phyloP scores from a whole-genome alignment of 2,113 vertebrate genomes.

The Oriolus oriolus region DNA sequence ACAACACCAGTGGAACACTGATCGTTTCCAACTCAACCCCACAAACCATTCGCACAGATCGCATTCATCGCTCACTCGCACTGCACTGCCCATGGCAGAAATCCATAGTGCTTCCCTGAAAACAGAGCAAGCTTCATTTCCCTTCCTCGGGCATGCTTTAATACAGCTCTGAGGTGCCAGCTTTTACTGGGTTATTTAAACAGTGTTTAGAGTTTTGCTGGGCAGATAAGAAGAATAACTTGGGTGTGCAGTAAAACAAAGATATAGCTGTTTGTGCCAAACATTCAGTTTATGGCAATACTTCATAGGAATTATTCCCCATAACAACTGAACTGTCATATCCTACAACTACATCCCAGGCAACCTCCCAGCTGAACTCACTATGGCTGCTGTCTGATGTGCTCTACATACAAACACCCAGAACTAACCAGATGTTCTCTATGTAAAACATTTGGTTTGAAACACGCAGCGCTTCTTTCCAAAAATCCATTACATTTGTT shows the following conservation, averaged over 20 bases:
- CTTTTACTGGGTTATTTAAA: constrained; percentile 1
- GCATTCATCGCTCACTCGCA: neutral
- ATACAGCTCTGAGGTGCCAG: neutral
- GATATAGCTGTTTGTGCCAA: constrained; percentile 41
- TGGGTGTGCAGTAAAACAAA: constrained; percentile 38
- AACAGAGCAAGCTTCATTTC: neutral
- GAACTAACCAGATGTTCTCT: constrained; percentile 78
- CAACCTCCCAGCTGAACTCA: constrained; percentile 68
- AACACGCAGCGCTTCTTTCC: constrained; percentile 63
- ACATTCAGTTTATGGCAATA: constrained; percentile 61
- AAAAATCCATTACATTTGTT: constrained; percentile 76
- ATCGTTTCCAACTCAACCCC: neutral
- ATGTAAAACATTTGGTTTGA: constrained; percentile 78
- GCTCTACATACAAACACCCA: constrained; percentile 67
- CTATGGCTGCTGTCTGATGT: constrained; percentile 72
- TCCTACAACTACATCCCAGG: constrained; percentile 72
- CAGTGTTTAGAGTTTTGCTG: neutral
- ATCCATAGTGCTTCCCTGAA: neutral
- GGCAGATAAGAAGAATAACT: constrained; percentile 57
- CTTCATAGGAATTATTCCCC: constrained; percentile 70
- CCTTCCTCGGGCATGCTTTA: neutral
- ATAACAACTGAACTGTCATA: constrained; percentile 69
- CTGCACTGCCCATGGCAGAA: neutral
- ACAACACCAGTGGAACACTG: neutral
- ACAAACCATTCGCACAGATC: neutral